Base-by-base conservation (phyloP, 2,888 invertebrate species). In the Orthosia incerta region DNA sequence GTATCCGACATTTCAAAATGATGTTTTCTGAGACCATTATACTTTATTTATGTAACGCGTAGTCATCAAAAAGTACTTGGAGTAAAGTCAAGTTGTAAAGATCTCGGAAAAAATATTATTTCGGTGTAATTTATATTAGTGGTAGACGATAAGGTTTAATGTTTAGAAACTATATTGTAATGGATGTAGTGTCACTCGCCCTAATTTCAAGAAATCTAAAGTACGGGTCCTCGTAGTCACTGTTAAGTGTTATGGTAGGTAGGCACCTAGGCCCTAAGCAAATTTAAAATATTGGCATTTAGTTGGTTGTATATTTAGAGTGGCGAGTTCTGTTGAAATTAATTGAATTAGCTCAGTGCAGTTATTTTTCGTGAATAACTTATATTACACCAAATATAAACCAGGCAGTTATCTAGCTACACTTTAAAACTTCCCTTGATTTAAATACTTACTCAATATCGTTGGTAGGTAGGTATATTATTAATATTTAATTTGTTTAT, bases 171-270 rank as follows among this genome's bases (percentile, higher is more conserved):
- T 12, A 26, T 45, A 50, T 53, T 60, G 46, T 53, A 55, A 63
- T 13, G 26, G 63, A 65, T 67, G 45, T 74, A 72, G 65, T 80
- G 62, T 76, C 59, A 76, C 13, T 64, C 48, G 39, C 50, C 68
- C 77, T 73, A 60, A 69, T 71, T 70, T 80, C 62, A 76, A 68
- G 46, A 79, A 78, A 68, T 77, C 66, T 84, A 85, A 84, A 78
- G 79, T 84, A 87, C 85, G 86, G 86, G 89, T 89, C 79, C 64
- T 56, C 51, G 73, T 85, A 79, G 79, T 85, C 75, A 72, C 71
- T 73, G 20, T 60, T 61, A 59, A 72, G 63, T 39, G 65, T 39
- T 77, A 61, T 16, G 18, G 18, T 76, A 78, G 26, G 16, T 72
- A 74, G 20, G 5, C 7, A 50, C 1, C 66, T 72, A 74, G 20